A percentile compares a stretch with the other conserved stretches of the same genome.
phyloP scores from a whole-genome alignment of 1,140 invertebrate species.

The Latrodectus geometricus region DNA sequence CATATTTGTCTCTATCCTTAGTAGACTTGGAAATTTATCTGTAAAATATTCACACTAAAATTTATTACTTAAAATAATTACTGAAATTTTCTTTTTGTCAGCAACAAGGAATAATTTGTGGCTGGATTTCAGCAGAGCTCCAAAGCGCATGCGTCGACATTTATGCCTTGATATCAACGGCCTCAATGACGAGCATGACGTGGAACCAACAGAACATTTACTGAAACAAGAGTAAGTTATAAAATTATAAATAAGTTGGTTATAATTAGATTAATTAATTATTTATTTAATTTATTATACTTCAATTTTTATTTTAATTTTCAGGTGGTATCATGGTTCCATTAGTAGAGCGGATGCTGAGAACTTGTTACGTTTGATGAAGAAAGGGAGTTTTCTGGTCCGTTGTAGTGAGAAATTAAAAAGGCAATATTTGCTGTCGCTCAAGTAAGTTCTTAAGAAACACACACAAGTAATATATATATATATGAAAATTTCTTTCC shows the following conservation, averaged over 20 bases:
- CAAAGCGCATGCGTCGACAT: slow-evolving; percentile 39
- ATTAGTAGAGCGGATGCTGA: slow-evolving; percentile 91
- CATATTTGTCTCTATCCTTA: too few species aligned
- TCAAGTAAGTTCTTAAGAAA: slow-evolving; percentile 81
- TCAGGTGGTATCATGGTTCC: slow-evolving; percentile 88
- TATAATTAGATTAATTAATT: background rate
- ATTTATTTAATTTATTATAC: background rate
- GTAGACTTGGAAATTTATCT: too few species aligned
- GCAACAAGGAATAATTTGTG: slow-evolving; percentile 26
- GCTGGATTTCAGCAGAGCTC: slow-evolving; percentile 47
- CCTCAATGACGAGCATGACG: background rate
- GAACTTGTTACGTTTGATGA: slow-evolving; percentile 80
- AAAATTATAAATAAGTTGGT: background rate
- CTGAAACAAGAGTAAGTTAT: slow-evolving; percentile 45
- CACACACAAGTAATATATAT: background rate
- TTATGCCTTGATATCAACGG: slow-evolving; percentile 35
- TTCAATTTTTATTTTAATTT: slow-evolving; percentile 56
- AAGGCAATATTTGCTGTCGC: slow-evolving; percentile 90
- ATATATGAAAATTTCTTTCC: background rate
- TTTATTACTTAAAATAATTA: too few species aligned
- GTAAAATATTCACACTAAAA: too few species aligned
- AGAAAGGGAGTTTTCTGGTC: slow-evolving; percentile 92
- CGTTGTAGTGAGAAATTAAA: slow-evolving; percentile 91
- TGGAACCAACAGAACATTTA: slow-evolving; percentile 33
- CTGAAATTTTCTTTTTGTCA: background rate